These are phyloP conservation scores for Pogonocherus hispidulus DNA, from an alignment of 2,888 invertebrate genomes.

Conservation along the genomic window DNA sequence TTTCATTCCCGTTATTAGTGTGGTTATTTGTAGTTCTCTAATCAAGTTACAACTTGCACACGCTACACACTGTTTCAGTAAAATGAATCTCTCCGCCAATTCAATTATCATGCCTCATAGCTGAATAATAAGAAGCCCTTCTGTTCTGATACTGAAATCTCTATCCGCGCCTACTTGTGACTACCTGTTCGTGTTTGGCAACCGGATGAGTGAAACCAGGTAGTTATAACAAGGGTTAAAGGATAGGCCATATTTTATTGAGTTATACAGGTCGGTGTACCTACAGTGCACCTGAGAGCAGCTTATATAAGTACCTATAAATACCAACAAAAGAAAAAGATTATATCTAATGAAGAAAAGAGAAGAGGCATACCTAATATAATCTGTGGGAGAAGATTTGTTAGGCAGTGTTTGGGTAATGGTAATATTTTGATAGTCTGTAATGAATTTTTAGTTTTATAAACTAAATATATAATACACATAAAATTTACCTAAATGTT, in stretches of 20 bases:
- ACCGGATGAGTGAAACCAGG: conserved; percentile 26
- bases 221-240: conserved; percentile 23
- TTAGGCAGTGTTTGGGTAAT: too few species aligned
- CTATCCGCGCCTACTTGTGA: conserved; percentile 10
- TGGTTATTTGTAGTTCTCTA: conserved; percentile 25
- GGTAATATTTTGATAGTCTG: too few species aligned
- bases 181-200: conserved; percentile 28
- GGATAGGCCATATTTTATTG: background rate
- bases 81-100: conserved; percentile 24
- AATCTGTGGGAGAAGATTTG: too few species aligned
- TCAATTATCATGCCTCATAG: conserved; percentile 24
- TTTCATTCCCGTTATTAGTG: conserved; percentile 27
- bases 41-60: conserved; percentile 16
- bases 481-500: too few species aligned
- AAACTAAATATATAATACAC: too few species aligned
- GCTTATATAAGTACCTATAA: too few species aligned
- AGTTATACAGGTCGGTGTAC: background rate
- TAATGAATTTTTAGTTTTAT: too few species aligned
- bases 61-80: conserved; percentile 5
- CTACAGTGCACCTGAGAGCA: background rate
- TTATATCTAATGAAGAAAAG: too few species aligned
- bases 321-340: too few species aligned
- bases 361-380: too few species aligned
- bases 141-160: conserved; percentile 13
- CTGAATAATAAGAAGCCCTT: conserved; percentile 16